phyloP scores from a whole-genome alignment of 1,140 invertebrate species.

The Brachionus rotundiformis region DNA sequence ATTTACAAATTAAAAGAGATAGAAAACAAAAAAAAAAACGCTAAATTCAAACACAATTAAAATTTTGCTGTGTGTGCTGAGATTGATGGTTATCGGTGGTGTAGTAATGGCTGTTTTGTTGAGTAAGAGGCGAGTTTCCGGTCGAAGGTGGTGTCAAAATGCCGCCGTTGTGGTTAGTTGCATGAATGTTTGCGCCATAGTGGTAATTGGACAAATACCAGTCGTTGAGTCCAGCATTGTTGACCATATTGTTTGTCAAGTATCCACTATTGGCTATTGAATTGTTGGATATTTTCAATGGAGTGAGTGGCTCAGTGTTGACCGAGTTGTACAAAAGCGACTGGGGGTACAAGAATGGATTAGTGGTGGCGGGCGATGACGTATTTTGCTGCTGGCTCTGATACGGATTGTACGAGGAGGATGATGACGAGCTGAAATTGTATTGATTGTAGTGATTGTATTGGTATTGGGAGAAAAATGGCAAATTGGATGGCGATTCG shows the following conservation, averaged over 20 bases:
- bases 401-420: neutral
- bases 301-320: constrained; percentile 29
- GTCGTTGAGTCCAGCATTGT: neutral
- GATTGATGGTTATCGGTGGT: neutral
- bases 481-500: constrained; percentile 18
- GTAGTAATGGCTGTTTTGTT: constrained; percentile 1
- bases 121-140: constrained; percentile 39
- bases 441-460: constrained; percentile 25
- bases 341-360: constrained; percentile 26
- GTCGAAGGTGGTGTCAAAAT: constrained; percentile 51
- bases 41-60: constrained; percentile 12
- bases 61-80: constrained; percentile 17
- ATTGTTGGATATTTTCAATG: constrained; percentile 35
- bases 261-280: neutral
- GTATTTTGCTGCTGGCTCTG: constrained; percentile 2
- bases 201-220: constrained; percentile 50
- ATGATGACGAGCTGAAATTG: neutral
- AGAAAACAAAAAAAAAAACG: too few species aligned
- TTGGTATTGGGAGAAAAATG: constrained; percentile 41
- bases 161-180: constrained; percentile 7
- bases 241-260: neutral
- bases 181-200: neutral
- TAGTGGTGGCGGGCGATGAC: neutral
- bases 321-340: neutral
- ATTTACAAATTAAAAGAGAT: constrained; percentile 21